Base-by-base conservation (phyloP, 1,140 invertebrate species). In the Neodiprion fabricii region DNA sequence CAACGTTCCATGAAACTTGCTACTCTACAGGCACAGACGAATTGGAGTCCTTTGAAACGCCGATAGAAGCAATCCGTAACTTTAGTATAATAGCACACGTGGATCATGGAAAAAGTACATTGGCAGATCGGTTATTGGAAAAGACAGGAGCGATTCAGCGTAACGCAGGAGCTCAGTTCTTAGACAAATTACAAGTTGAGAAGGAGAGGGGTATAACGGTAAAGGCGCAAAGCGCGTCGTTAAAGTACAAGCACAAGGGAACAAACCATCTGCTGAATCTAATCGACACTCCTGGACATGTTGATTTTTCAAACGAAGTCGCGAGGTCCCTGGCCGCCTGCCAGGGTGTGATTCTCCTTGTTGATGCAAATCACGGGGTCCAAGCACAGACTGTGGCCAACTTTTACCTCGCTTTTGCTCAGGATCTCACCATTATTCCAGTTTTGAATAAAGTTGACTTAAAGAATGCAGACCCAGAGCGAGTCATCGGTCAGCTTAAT, bases 301-400 rank as follows among this genome's bases (percentile, higher is more conserved):
- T 99, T 11, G 98, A 99, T 87, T 99, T 99, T 89, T 94, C 95
- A 7, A 98, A 96, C 89, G 98, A 99, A 91, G 98, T 99, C n/a
- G 91, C 94, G 4, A 89, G 95, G 67, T 98, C 97, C 50, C 89
- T 99, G 76, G 91, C 93, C 76, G 96, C 97, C 40, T 99, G 97
- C 86, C 95, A 99, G 91, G 98, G 98, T 3, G 98, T 98, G 8
- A 92, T 99, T 76, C 87, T 99, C 9, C 85, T 99, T 40, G 95
- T 99, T 0, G 98, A 99, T 91, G 97, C 98, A 5, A 99, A 98
- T 89, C 95, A 98, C 85, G 97, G 96, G 14, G 94, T 99, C 53
- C 97, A 99, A 90, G 98, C 98, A 1, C 98, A 99, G 87, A 99
- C 98, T 1, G 95, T 99, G 12, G 97, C 98, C 10, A 99, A 99